These are phyloP conservation scores for Caenorhabditis elegans DNA, from an alignment of 1,140 invertebrate species.

Conservation along the genomic window WBcel235 BX284606.5:9108001-9108500, in stretches of 20 bases:
- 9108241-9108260: background rate
- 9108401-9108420: background rate
- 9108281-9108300: background rate
- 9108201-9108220: background rate
- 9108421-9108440: background rate
- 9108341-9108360: background rate
- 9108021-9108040: background rate
- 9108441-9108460: background rate
- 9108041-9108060: background rate
- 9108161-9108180: background rate
- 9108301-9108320: constrained; percentile 27
- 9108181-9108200: background rate
- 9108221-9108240: background rate
- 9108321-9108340: constrained; percentile 11
- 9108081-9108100: constrained; percentile 3
- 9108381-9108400: background rate
- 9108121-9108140: background rate
- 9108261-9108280: background rate
- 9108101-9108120: constrained; percentile 19
- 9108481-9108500: background rate
- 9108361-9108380: constrained; percentile 2
- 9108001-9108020: background rate
- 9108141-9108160: background rate
- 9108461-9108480: background rate
- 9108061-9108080: constrained; percentile 23